Base-by-base conservation (phyloP, 2,797 vertebrate genomes). In the Echiichthys vipera region DNA sequence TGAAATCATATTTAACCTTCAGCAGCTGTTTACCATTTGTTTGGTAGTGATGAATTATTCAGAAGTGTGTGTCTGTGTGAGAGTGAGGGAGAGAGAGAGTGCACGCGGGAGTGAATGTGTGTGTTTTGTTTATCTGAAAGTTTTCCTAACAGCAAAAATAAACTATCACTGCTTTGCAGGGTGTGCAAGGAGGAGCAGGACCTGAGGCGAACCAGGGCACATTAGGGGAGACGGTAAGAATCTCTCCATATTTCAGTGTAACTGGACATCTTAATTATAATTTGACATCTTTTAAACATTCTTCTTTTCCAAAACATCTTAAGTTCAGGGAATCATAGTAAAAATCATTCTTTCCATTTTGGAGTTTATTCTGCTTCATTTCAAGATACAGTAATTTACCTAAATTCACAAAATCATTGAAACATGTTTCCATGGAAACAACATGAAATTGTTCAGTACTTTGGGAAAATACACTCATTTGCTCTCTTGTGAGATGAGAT, bases 201-300 rank as follows among this genome's bases (percentile, higher is more conserved):
- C 80, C 85, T 8, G 93, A 93, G 77, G 97, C 96, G 29, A 89
- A 84, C 61, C 89, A 83, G 20, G 96, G 96, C 18, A 4, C 3
- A 17, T 95, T 94, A 85, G 97, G 97, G 84, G 94, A 95, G 17
- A 96, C 95, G 95, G 97, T 97, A 88, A 88, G 65, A 61, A 14
- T 15, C 3, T 61, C n/a, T n/a, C n/a, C 14, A 10, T 32, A 12
- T 25, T 42, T 2, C 9, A 25, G 7, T 17, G 13, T 8, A 1
- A 24, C 11, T 32, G 8, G 2, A 5, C 9, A 45, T 29, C 1
- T 29, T 10, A 39, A 39, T n/a, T 15, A 4, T 13, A 4, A 25
- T 32, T 30, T 14, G 4, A 47, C 1, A 46, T 40, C 0, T 49
- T 56, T 43, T 47, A 46, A 3, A 15, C 14, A 30, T 39, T 51